Evolutionary conservation across 1,140 invertebrate species (phyloP).

Genomic region (Diabrotica undecimpunctata): DNA sequence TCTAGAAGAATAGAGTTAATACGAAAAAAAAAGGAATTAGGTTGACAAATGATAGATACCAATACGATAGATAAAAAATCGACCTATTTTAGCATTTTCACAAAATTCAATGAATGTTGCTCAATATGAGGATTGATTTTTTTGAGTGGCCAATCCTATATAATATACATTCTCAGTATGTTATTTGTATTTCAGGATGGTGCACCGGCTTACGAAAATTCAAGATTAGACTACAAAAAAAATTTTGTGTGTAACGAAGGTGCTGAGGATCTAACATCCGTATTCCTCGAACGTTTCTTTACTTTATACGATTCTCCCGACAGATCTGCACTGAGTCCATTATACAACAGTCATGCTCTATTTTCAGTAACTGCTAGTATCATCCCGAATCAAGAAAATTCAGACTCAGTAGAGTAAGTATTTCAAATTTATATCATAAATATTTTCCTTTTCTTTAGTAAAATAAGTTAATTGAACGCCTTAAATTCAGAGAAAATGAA

Average conservation of each 20-base stretch:
- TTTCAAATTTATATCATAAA: background rate
- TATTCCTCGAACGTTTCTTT: constrained; percentile 12
- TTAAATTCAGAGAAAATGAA: too few species aligned
- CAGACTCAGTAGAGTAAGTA: constrained; percentile 1
- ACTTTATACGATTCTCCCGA: constrained; percentile 13
- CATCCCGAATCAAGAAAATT: constrained; percentile 7
- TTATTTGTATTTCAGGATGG: constrained; percentile 13
- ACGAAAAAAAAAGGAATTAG: too few species aligned
- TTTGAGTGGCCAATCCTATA: too few species aligned
- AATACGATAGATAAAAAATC: too few species aligned
- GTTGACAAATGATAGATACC: too few species aligned
- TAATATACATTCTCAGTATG: too few species aligned
- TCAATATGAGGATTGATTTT: too few species aligned
- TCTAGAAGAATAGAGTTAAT: too few species aligned
- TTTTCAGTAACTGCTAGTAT: constrained; percentile 14
- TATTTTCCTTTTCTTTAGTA: too few species aligned
- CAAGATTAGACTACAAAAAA: background rate
- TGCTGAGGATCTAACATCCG: background rate
- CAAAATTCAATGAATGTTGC: too few species aligned
- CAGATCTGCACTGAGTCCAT: background rate
- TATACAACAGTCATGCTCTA: constrained; percentile 4
- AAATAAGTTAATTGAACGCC: too few species aligned
- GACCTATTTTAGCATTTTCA: too few species aligned
- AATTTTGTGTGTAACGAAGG: constrained; percentile 4
- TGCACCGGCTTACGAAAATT: background rate